A percentile compares a stretch with the other conserved stretches of the same genome.
Conservation (phyloP, 2,113 vertebrate genomes). For the Sinocyclocheilus anshuiensis region DNA sequence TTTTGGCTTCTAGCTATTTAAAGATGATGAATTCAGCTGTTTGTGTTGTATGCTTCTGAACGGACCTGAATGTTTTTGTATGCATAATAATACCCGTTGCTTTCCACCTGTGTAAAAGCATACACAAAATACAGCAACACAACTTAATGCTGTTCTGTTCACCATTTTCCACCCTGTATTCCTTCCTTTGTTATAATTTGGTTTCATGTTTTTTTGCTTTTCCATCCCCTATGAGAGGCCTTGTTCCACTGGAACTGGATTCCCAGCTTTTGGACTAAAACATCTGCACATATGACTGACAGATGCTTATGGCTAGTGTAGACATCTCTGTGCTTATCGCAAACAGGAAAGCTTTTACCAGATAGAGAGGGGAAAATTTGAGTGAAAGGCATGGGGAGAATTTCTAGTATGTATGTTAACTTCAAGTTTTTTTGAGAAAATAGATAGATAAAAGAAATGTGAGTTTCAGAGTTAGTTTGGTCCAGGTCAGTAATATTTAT, state of each 20-base stretch:
- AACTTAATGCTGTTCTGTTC: neutral
- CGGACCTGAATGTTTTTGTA: neutral
- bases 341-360: constrained; percentile 2
- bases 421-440: neutral
- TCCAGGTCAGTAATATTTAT: neutral
- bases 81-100: constrained; percentile 1
- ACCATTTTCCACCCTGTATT: constrained; percentile 46
- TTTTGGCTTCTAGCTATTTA: neutral
- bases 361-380: constrained; percentile 7
- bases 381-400: neutral
- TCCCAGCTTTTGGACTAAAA: constrained; percentile 15
- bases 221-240: constrained; percentile 40
- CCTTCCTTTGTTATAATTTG: constrained; percentile 47
- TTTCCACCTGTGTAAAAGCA: neutral
- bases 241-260: constrained; percentile 18
- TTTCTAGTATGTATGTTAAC: neutral
- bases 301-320: constrained; percentile 25
- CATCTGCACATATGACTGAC: constrained; percentile 17
- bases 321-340: constrained; percentile 26
- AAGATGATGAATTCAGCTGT: neutral
- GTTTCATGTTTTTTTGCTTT: constrained; percentile 39
- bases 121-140: neutral
- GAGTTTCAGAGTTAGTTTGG: neutral
- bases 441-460: neutral
- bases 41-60: neutral